Percentiles rank a stretch among this genome's conserved stretches.
Conservation (phyloP, 1,140 invertebrate species). For the Drosophila repletoides region DNA sequence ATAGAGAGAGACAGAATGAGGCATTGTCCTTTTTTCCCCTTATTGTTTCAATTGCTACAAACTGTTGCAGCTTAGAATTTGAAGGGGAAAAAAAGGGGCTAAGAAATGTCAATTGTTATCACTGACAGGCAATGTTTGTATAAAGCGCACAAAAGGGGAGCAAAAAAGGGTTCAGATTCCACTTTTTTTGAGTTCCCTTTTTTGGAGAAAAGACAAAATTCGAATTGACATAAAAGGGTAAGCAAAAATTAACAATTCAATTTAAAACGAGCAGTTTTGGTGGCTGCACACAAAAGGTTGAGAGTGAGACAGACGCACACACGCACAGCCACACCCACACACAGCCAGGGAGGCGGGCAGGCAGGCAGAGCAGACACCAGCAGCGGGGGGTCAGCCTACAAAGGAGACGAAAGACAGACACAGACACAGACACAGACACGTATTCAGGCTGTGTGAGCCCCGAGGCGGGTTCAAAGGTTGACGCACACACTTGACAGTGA, state of each 20-base stretch:
- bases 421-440: slow-evolving; percentile 12
- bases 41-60: slow-evolving; percentile 39
- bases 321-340: not conserved
- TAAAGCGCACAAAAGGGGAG: slow-evolving; percentile 56
- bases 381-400: too few relatives aligned
- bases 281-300: slow-evolving; percentile 24
- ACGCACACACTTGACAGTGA: slow-evolving; percentile 80
- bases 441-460: slow-evolving; percentile 23
- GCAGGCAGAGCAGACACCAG: not conserved
- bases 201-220: not conserved
- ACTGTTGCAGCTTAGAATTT: slow-evolving; percentile 35
- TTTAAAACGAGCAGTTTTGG: slow-evolving; percentile 59
- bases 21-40: not conserved
- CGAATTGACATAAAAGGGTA: slow-evolving; percentile 49
- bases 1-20: not conserved
- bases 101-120: slow-evolving; percentile 61
- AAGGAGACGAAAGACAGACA: slow-evolving; percentile 8
- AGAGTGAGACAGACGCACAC: not conserved
- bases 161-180: slow-evolving; percentile 45
- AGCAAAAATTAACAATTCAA: slow-evolving; percentile 76
- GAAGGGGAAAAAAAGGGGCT: not conserved
- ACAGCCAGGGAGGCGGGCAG: not conserved
- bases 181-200: slow-evolving; percentile 35
- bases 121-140: slow-evolving; percentile 65
- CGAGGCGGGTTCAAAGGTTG: slow-evolving; percentile 72